Conservation (phyloP, 2,113 vertebrate species). For the Nothocercus julius region DNA sequence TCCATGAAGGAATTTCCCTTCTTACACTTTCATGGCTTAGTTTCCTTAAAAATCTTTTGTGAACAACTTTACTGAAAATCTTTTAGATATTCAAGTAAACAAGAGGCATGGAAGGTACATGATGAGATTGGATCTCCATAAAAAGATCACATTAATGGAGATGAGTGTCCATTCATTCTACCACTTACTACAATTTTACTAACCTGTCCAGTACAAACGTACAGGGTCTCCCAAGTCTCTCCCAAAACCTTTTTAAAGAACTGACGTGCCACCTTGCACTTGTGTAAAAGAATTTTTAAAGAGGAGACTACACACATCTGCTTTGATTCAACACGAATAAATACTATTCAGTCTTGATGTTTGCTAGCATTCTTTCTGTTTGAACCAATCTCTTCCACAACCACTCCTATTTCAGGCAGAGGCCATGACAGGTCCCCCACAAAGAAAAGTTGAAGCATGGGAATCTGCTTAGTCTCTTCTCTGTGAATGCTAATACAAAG, state of each 20-base stretch:
- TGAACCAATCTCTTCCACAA: background rate
- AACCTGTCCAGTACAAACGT: background rate
- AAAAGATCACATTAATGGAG: background rate
- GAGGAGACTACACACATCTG: background rate
- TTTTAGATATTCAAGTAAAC: background rate
- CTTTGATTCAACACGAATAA: background rate
- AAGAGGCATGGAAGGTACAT: background rate
- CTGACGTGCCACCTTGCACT: background rate
- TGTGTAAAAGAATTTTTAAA: background rate
- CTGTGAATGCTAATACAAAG: background rate
- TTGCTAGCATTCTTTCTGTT: background rate
- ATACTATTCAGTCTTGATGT: background rate
- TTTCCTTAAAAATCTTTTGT: background rate
- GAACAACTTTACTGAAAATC: background rate
- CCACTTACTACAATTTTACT: background rate
- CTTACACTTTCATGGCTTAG: background rate
- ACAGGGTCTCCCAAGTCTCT: background rate
- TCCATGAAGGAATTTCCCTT: background rate
- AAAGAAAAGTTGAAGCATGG: background rate
- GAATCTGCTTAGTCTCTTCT: background rate
- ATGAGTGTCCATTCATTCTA: background rate
- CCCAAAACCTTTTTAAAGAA: background rate
- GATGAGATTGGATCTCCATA: rapidly evolving
- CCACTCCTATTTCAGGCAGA: background rate
- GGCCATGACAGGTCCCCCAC: background rate